Evolutionary conservation across 2,888 invertebrate species (phyloP).

Genomic region (Boloria euphrosyne): DNA sequence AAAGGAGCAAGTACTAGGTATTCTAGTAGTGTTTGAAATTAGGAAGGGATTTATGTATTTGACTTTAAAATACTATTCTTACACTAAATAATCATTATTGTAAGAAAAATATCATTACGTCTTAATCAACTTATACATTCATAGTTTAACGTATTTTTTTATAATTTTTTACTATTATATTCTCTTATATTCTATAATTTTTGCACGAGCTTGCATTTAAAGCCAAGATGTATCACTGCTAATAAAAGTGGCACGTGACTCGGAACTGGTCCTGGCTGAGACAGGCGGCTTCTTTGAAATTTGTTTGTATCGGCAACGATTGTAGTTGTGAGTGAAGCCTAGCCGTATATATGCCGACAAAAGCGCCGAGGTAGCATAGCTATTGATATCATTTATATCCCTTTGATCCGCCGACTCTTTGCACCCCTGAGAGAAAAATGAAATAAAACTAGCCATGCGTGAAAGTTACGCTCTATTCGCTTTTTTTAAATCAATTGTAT

Average conservation of each 20-base stretch:
- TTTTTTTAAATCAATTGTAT: too few relatives aligned
- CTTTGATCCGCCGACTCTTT: conserved; percentile 66
- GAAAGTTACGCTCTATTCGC: too few relatives aligned
- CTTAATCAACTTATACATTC: too few relatives aligned
- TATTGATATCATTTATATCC: conserved; percentile 78
- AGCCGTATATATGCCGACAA: conserved; percentile 68
- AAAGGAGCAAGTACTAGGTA: too few relatives aligned
- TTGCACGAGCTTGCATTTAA: not conserved
- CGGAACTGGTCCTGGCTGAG: conserved; percentile 17
- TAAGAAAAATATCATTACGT: too few relatives aligned
- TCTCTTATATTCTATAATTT: not conserved
- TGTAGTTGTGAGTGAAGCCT: conserved; percentile 57
- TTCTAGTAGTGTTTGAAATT: too few relatives aligned
- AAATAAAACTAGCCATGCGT: too few relatives aligned
- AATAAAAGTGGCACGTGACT: conserved; percentile 62
- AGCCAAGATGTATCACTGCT: conserved; percentile 3
- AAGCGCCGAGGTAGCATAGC: conserved; percentile 72
- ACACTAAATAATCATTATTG: too few relatives aligned
- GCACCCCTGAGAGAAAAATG: conserved; percentile 54
- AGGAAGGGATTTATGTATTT: too few relatives aligned
- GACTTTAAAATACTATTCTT: too few relatives aligned
- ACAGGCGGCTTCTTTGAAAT: conserved; percentile 65
- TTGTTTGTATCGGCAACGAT: conserved; percentile 64
- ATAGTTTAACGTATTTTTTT: too few relatives aligned
- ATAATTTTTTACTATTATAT: not conserved